A percentile compares a stretch with the other conserved stretches of the same genome.
Conservation (phyloP, 1,140 invertebrate species). For the Anastrepha obliqua region DNA sequence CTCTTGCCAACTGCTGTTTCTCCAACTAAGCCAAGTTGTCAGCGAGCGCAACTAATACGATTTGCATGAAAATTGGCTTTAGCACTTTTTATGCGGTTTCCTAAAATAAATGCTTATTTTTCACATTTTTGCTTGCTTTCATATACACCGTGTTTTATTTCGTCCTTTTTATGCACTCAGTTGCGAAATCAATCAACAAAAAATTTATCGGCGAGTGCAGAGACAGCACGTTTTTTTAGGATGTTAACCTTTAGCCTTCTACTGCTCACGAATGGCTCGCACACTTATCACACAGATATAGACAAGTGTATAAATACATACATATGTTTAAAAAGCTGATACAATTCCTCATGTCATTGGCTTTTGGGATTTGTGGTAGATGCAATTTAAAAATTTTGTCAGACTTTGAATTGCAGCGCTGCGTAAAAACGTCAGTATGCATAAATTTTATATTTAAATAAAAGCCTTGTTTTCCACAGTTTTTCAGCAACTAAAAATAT, state of each 20-base stretch:
- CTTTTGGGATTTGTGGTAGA: conserved; percentile 6
- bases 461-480: background rate
- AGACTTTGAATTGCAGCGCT: background rate
- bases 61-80: conserved; percentile 1
- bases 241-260: too few relatives aligned
- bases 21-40: background rate
- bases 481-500: background rate
- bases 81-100: background rate
- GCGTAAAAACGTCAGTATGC: background rate
- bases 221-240: too few relatives aligned
- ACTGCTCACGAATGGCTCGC: too few relatives aligned
- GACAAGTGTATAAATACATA: background rate
- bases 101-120: background rate
- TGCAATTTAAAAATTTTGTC: background rate
- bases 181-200: too few relatives aligned
- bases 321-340: background rate
- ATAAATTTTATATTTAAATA: background rate
- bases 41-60: background rate
- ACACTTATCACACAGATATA: too few relatives aligned
- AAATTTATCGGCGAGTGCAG: too few relatives aligned
- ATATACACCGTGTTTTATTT: background rate
- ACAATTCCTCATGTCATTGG: background rate
- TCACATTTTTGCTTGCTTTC: background rate
- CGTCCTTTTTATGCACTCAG: too few relatives aligned
- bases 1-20: background rate